Base-by-base conservation (phyloP, 1,140 invertebrate genomes). In the Zaprionus davidi region DNA sequence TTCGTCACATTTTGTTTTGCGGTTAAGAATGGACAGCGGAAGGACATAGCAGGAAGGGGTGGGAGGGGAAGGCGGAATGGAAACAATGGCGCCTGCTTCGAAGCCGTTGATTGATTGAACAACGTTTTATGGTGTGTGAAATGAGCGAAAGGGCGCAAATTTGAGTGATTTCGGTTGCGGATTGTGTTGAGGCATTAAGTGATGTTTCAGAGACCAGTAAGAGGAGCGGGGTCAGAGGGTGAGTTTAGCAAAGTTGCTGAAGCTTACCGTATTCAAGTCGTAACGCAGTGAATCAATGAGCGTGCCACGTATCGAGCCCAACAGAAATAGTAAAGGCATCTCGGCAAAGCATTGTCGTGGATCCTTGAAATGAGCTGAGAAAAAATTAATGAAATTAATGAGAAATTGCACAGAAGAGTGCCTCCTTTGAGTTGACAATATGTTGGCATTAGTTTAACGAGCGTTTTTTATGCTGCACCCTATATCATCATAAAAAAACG, bases 281-380 rank as follows among this genome's bases (percentile, higher is more conserved):
- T 62, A 93, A 93, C 71, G 73, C 58, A 96, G 73, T 15, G 93
- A 94, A 46, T 93, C 82, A 5, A 96, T 90, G 36, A 95, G 94
- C 64, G 93, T 94, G 0, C 94, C 94, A 36, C 93, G 93, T 4
- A 94, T 92, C 1, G 94, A 94, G 5, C 96, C 96, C 24, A 95
- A 84, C 0, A 95, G 88, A 3, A 97, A 92, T 80, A 95, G 94
- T 56, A 94, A 91, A 0, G 96, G 94, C 94, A 97, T 96, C 76
- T 94, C 91, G 0, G 92, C 91, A 36, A 93, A 82, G 31, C 95
- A 95, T 31, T 94, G 93, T 17, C 93, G 82, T 28, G 91, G 76
- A 5, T 93, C 92, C 17, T 94, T 92, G 68, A 94, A 95, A 13
- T 24, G 69, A 28, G 81, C 90, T 92, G 58, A 26, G 81, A 75